phyloP scores from a whole-genome alignment of 2,888 invertebrate genomes.

The Ceriagrion tenellum region DNA sequence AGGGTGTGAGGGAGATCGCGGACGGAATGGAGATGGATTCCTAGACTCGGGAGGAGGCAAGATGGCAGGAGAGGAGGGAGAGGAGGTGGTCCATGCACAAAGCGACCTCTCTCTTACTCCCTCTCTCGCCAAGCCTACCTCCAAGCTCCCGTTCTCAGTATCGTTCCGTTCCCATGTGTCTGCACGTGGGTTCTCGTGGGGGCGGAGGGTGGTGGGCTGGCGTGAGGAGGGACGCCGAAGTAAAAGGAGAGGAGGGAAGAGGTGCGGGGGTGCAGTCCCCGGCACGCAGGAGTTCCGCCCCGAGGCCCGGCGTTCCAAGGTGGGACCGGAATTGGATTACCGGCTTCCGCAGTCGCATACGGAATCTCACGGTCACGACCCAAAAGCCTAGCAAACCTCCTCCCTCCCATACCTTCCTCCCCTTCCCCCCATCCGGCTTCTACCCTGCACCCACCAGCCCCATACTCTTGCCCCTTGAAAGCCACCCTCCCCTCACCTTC shows the following conservation, averaged over 20 bases:
- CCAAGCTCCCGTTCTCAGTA: neutral
- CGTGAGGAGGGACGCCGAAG: neutral
- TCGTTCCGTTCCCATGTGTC: neutral
- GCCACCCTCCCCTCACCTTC: neutral
- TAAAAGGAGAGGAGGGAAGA: neutral
- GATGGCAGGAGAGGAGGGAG: too few relatives aligned
- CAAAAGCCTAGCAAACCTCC: conserved; percentile 19
- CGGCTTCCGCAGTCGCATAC: conserved; percentile 42
- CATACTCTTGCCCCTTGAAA: neutral
- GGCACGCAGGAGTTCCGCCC: conserved; percentile 38
- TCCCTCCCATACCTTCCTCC: neutral
- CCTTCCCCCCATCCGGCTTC: neutral
- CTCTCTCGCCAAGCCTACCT: too few relatives aligned
- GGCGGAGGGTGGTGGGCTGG: neutral
- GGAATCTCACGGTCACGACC: conserved; percentile 49
- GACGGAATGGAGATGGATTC: conserved; percentile 1
- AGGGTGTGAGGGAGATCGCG: neutral
- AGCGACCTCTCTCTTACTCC: too few relatives aligned
- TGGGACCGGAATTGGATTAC: conserved; percentile 35
- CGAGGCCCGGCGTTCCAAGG: conserved; percentile 36
- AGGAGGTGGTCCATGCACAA: too few relatives aligned
- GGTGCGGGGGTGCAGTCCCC: neutral
- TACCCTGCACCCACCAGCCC: neutral
- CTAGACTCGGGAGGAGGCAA: neutral
- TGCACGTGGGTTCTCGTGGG: neutral